Conservation (phyloP, 2,888 invertebrate genomes). For the Cephus nigrinus region DNA sequence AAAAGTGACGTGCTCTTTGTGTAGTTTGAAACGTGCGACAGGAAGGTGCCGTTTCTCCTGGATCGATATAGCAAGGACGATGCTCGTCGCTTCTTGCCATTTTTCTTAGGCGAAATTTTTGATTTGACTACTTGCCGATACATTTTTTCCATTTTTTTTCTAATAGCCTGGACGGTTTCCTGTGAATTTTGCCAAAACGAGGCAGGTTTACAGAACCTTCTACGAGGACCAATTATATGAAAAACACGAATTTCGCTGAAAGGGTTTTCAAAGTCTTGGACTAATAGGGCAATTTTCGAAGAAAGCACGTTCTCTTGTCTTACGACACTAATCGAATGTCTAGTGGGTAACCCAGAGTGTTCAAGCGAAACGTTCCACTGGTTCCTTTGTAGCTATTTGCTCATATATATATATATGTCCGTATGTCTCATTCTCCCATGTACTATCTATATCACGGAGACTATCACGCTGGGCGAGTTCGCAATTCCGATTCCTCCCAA, state of each 20-base stretch:
- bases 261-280: background rate
- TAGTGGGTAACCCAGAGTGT: background rate
- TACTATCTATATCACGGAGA: background rate
- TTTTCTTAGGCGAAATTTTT: background rate
- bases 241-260: background rate
- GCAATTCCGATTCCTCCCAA: background rate
- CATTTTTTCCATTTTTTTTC: background rate
- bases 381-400: background rate
- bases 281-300: background rate
- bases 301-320: slow-evolving; percentile 3
- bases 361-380: background rate
- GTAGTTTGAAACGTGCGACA: too few relatives aligned
- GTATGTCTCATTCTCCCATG: background rate
- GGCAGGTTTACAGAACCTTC: background rate
- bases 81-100: background rate
- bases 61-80: background rate
- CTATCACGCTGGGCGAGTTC: background rate
- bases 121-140: background rate
- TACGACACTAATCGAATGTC: background rate
- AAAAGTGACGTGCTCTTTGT: too few relatives aligned
- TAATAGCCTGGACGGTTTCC: background rate
- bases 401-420: background rate
- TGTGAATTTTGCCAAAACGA: background rate
- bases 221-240: background rate
- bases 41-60: background rate